Base-by-base conservation (phyloP, 2,888 invertebrate species). In the Pristionchus fissidentatus region DNA sequence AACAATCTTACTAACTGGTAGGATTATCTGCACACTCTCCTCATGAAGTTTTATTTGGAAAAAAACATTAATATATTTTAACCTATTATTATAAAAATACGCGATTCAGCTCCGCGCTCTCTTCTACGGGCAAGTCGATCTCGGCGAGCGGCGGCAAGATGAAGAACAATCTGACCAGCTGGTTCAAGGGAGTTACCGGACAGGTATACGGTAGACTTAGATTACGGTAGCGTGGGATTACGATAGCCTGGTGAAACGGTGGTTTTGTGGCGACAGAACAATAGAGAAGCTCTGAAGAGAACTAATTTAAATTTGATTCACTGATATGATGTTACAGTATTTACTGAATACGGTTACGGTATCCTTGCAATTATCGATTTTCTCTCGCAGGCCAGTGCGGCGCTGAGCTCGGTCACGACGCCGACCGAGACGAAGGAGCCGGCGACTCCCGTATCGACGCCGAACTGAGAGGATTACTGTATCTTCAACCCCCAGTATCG, bases 91-190 rank as follows among this genome's bases (percentile, higher is more conserved):
- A n/a, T n/a, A 15, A 32, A 3, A 22, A 62, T 62, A 4, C 62
- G 8, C 15, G 29, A 22, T 62, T 10, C 62, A 10, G 29, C 62
- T 87, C 87, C 49, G 87, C 87, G 10, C 83, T 91, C 8, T 87
- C 88, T 38, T 86, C 87, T 0, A 90, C 91, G 2, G 90, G 90
- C n/a, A 89, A 89, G 83, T 88, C 88, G 83, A 46, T 91, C 22
- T 87, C 89, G 19, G 86, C 85, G 66, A 85, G 84, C 29, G 89
- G 90, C 8, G 87, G 84, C 55, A 87, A 87, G 52, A 86, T 91
- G 35, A 88, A 88, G 79, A 85, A 87, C 7, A 89, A 87, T 49
- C 82, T 91, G 43, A 83, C 90, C 38, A 87, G 87, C 46, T 91
- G 91, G 91, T 87, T 90, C 86, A 85, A 85, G 41, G 81, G 85